A percentile compares a stretch with the other conserved stretches of the same genome.
phyloP scores from a whole-genome alignment of 2,888 invertebrate genomes.

The Andrena bucephala region DNA sequence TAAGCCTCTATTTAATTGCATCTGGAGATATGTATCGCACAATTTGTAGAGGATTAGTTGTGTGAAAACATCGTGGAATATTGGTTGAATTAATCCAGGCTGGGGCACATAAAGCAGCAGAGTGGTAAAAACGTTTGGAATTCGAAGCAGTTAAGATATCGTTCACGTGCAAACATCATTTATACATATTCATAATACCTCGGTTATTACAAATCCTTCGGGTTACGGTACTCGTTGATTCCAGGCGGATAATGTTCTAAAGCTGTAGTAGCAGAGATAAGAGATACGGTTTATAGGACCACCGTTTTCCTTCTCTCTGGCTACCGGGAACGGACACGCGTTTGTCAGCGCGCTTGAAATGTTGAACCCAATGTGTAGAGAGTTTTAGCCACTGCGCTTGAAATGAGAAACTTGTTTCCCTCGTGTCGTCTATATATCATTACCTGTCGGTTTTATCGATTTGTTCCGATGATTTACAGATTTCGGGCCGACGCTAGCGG shows the following conservation, averaged over 20 bases:
- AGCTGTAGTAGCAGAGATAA: conserved; percentile 26
- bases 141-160: conserved; percentile 23
- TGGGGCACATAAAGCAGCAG: not conserved
- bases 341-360: conserved; percentile 39
- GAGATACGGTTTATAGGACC: conserved; percentile 39
- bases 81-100: not conserved
- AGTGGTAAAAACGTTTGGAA: conserved; percentile 14
- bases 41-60: not conserved
- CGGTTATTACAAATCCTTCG: not conserved
- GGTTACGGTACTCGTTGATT: conserved; percentile 8
- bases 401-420: conserved; percentile 53
- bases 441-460: conserved; percentile 42
- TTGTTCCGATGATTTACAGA: conserved; percentile 28
- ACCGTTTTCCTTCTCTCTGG: conserved; percentile 8
- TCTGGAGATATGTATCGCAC: not conserved
- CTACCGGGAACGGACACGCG: conserved; percentile 17
- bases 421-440: conserved; percentile 42
- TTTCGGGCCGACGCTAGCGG: not conserved
- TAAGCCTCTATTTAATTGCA: not conserved
- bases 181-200: conserved; percentile 14
- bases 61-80: not conserved
- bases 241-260: conserved; percentile 11
- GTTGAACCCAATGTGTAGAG: conserved; percentile 23
- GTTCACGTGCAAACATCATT: conserved; percentile 29
- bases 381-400: conserved; percentile 35